Conservation (phyloP, 1,140 invertebrate species). For the Telenomus remus region DNA sequence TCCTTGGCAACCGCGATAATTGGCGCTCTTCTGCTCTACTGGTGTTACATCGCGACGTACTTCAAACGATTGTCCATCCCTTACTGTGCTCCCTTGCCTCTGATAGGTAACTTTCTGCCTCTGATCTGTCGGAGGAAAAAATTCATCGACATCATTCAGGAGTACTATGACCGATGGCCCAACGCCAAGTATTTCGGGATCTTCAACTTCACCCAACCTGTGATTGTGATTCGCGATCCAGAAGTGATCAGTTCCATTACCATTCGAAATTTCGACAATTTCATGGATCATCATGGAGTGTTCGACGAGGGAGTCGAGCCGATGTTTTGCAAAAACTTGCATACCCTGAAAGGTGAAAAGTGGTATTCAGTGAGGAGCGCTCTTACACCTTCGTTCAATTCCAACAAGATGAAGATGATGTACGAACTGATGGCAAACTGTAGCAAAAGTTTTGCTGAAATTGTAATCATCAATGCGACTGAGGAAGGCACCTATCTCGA, state of each 20-base stretch:
- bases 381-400: conserved; percentile 70
- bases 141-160: conserved; percentile 19
- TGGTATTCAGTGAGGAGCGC: conserved; percentile 70
- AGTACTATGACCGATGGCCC: conserved; percentile 46
- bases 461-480: conserved; percentile 9
- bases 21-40: conserved; percentile 3
- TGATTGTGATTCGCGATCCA: conserved; percentile 48
- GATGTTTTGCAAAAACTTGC: conserved; percentile 75
- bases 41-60: conserved; percentile 26
- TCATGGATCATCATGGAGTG: conserved; percentile 76
- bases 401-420: conserved; percentile 69
- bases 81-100: conserved; percentile 27
- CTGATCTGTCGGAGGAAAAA: conserved; percentile 23
- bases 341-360: conserved; percentile 71
- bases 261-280: conserved; percentile 81
- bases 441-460: conserved; percentile 37
- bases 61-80: conserved; percentile 36
- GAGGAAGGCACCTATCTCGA: conserved; percentile 4
- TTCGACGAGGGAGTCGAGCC: conserved; percentile 72
- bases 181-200: conserved; percentile 57
- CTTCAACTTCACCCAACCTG: conserved; percentile 59
- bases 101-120: conserved; percentile 39
- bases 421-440: conserved; percentile 64
- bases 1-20: neutral
- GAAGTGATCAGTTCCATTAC: conserved; percentile 69